Conservation (phyloP, 2,113 vertebrate species). For the Muntiacus reevesi region DNA sequence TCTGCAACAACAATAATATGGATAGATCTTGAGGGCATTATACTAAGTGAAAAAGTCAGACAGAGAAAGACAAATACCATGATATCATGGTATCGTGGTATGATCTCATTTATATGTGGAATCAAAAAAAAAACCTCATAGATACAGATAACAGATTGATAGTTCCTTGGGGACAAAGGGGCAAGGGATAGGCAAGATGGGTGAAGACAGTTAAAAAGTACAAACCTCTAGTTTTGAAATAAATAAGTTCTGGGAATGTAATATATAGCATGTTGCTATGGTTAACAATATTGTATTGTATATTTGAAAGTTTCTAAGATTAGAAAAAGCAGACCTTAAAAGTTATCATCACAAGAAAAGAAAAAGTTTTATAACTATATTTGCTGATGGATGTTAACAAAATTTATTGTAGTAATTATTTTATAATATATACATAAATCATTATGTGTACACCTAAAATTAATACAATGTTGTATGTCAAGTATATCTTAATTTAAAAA, state of each 20-base stretch:
- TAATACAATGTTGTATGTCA: not conserved
- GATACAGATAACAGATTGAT: not conserved
- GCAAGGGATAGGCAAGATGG: not conserved
- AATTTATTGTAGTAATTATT: not conserved
- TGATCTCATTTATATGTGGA: not conserved
- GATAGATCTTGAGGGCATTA: not conserved
- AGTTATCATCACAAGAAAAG: not conserved
- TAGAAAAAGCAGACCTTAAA: not conserved
- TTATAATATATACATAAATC: not conserved
- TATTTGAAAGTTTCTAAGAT: not conserved
- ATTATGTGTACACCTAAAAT: not conserved
- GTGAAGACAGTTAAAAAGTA: not conserved
- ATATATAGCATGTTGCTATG: not conserved
- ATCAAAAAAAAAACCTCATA: not conserved
- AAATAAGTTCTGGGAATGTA: not conserved
- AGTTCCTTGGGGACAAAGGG: not conserved
- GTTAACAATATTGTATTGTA: not conserved
- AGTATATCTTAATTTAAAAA: not conserved
- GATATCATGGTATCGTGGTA: not conserved
- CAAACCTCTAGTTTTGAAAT: not conserved
- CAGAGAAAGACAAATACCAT: not conserved
- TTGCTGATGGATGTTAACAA: not conserved
- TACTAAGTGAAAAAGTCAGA: not conserved
- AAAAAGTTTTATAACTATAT: not conserved
- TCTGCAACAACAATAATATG: not conserved